Evolutionary conservation across 35 echinoderm and acorn worm genomes (phyloP).

Genomic region (Diadema setosum): DNA sequence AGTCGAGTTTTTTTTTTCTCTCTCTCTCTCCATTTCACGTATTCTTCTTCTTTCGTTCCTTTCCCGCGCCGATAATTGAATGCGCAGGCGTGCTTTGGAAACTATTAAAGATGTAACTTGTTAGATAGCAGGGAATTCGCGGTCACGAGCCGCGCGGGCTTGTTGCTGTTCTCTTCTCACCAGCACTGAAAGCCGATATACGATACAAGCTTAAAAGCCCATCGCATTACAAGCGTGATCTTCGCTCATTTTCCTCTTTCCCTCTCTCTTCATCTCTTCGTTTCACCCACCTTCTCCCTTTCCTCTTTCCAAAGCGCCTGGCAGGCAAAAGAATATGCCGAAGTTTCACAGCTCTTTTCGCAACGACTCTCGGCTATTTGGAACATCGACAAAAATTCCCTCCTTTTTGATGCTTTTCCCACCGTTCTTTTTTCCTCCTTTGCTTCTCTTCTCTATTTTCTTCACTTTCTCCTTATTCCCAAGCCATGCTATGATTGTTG

Average conservation of each 20-base stretch:
- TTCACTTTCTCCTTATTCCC: not conserved
- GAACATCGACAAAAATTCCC: not conserved
- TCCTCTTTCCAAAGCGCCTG: no score
- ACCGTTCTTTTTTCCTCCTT: not conserved
- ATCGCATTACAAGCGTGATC: constrained; percentile 9
- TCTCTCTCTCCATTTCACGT: no score
- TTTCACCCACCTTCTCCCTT: no score
- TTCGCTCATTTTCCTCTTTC: no score
- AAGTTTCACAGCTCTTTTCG: not conserved
- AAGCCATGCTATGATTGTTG: not conserved
- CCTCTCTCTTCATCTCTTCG: no score
- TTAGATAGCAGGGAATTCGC: not conserved
- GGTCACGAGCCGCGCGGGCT: constrained; percentile 1
- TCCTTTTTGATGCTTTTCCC: not conserved
- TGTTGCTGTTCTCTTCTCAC: constrained; percentile 15
- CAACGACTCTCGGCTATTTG: constrained; percentile 22
- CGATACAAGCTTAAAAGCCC: constrained; percentile 27
- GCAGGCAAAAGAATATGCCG: not conserved
- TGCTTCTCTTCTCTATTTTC: not conserved
- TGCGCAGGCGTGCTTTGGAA: constrained; percentile 4
- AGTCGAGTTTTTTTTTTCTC: no score
- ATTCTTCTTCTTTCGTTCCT: not conserved
- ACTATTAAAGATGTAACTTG: constrained; percentile 30
- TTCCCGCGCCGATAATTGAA: constrained; percentile 1
- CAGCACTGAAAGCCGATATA: constrained; percentile 8